Conservation (phyloP, 1,140 invertebrate species). For the Mylabris phalerata region DNA sequence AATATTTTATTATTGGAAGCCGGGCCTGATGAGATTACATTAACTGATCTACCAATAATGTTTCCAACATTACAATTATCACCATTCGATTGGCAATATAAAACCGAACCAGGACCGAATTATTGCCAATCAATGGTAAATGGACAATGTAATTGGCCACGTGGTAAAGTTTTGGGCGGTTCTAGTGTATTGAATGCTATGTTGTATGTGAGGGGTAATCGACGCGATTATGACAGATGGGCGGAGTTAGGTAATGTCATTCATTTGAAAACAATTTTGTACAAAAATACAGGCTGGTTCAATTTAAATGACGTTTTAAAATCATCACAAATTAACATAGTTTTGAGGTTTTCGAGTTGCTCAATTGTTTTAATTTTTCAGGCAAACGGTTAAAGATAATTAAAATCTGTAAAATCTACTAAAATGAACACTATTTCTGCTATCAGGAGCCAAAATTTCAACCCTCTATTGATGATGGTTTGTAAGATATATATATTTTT, state of each 20-base stretch:
- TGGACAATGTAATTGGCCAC: constrained; percentile 60
- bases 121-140: constrained; percentile 59
- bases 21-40: constrained; percentile 64
- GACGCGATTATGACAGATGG: constrained; percentile 79
- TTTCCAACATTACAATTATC: constrained; percentile 67
- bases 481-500: no score
- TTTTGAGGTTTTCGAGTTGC: no score
- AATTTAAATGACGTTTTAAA: no score
- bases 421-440: no score
- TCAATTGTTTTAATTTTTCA: no score
- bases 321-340: no score
- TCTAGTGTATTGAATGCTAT: constrained; percentile 80
- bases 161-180: constrained; percentile 75
- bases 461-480: no score
- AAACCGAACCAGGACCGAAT: constrained; percentile 60
- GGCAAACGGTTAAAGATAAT: no score
- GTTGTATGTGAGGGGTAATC: constrained; percentile 82
- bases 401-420: no score
- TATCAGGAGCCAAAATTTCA: no score
- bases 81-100: constrained; percentile 72
- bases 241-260: constrained; percentile 47
- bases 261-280: no score
- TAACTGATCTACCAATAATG: constrained; percentile 66
- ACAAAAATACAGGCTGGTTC: no score
- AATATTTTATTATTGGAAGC: constrained; percentile 75